A percentile compares a stretch with the other conserved stretches of the same genome.
Evolutionary conservation across 30 jellyfish, hydroid and myxozoan species (phyloP).

Genomic region (Cassiopea andromeda): DNA sequence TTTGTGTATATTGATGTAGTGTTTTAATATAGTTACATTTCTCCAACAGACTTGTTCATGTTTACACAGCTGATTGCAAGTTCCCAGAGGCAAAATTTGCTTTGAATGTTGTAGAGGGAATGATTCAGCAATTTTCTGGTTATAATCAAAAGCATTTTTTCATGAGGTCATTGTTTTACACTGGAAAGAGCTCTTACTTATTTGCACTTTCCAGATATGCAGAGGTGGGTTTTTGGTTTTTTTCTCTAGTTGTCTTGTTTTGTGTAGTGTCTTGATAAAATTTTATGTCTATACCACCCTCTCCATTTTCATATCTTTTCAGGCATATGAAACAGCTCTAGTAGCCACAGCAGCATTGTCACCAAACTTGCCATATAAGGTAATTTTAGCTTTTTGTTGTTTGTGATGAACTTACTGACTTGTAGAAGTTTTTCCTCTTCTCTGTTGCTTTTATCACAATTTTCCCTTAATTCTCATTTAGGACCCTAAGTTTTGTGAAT

Average conservation of each 20-base stretch:
- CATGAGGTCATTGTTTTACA: constrained; percentile 69
- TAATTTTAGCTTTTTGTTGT: neutral
- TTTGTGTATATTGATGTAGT: too few species aligned
- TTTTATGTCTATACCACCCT: neutral
- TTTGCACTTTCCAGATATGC: constrained; percentile 89
- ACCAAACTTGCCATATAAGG: constrained; percentile 69
- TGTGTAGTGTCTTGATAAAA: neutral
- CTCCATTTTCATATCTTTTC: neutral
- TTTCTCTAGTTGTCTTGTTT: neutral
- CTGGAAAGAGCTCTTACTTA: constrained; percentile 79
- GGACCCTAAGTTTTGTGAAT: too few species aligned
- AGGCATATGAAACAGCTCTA: constrained; percentile 61
- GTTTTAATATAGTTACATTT: neutral
- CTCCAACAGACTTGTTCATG: constrained; percentile 68
- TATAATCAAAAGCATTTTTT: constrained; percentile 13
- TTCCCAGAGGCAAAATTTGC: constrained; percentile 90
- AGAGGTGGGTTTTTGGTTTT: constrained; percentile 54
- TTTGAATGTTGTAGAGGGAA: constrained; percentile 46
- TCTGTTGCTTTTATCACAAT: too few species aligned
- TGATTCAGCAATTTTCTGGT: constrained; percentile 43
- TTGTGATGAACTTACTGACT: neutral
- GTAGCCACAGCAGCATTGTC: constrained; percentile 55
- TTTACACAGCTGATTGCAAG: constrained; percentile 86
- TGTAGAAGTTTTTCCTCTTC: neutral
- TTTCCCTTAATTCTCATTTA: too few species aligned